Percentiles rank a stretch among this genome's conserved stretches.
Evolutionary conservation across 1,140 invertebrate genomes (phyloP).

Genomic region (Heliconius hermathena): DNA sequence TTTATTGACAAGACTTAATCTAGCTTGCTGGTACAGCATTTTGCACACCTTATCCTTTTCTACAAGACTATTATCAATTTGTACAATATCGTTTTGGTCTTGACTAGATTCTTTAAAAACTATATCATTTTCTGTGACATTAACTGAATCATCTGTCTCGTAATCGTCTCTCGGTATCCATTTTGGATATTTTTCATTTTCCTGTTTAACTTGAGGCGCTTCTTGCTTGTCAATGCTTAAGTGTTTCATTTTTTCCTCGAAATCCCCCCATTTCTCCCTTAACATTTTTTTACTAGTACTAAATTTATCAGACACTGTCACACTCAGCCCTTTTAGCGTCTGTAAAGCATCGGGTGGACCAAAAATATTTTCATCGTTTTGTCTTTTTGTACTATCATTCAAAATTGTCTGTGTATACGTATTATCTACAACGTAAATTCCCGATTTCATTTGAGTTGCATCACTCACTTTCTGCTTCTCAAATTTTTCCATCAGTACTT

Average conservation of each 20-base stretch:
- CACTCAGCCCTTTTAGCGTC: conserved; percentile 79
- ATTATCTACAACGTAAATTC: conserved; percentile 82
- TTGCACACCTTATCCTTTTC: conserved; percentile 65
- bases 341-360: conserved; percentile 73
- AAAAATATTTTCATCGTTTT: conserved; percentile 62
- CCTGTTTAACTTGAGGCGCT: conserved; percentile 36
- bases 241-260: conserved; percentile 76
- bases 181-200: conserved; percentile 51
- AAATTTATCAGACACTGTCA: conserved; percentile 78
- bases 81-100: conserved; percentile 52
- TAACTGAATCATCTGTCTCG: conserved; percentile 44
- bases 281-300: conserved; percentile 78
- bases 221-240: conserved; percentile 61
- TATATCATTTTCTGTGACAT: conserved; percentile 58
- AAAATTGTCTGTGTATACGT: conserved; percentile 69
- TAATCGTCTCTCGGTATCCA: conserved; percentile 53
- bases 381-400: conserved; percentile 51
- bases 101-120: conserved; percentile 77
- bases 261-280: conserved; percentile 78
- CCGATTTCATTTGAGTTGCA: conserved; percentile 77
- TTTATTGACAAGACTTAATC: conserved; percentile 70
- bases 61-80: conserved; percentile 65
- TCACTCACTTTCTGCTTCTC: conserved; percentile 67
- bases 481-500: conserved; percentile 70
- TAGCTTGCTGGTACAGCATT: conserved; percentile 74